Evolutionary conservation across 2,797 vertebrate species (phyloP).

Genomic region (Stomatorhinus walkeri): DNA sequence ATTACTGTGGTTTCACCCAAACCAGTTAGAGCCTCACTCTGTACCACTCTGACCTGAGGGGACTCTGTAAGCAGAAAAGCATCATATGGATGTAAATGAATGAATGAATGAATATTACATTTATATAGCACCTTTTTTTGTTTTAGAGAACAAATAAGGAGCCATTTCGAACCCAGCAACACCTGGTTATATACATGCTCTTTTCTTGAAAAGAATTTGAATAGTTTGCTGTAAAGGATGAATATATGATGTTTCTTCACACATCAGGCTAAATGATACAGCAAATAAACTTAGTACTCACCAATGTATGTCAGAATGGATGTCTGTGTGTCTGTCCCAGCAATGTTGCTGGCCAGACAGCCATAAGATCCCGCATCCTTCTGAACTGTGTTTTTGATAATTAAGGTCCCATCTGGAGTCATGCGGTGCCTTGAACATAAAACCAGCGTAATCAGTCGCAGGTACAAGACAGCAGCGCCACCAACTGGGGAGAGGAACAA

Average conservation of each 20-base stretch:
- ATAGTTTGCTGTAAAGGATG: conserved; percentile 28
- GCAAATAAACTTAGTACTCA: conserved; percentile 35
- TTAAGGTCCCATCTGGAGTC: conserved; percentile 73
- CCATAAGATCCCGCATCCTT: conserved; percentile 84
- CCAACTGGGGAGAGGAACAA: not conserved
- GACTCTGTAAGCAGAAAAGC: conserved; percentile 58
- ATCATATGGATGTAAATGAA: not conserved
- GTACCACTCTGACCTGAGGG: conserved; percentile 68
- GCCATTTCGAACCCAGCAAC: not conserved
- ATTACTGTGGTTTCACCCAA: conserved; percentile 76
- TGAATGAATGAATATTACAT: not conserved
- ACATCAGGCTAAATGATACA: not conserved
- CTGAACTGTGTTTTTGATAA: conserved; percentile 66
- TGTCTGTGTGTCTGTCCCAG: conserved; percentile 72
- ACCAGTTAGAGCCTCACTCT: conserved; percentile 75
- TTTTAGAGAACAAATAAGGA: not conserved
- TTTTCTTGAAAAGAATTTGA: not conserved
- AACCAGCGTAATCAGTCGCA: not conserved
- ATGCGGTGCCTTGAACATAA: conserved; percentile 66
- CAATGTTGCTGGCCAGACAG: conserved; percentile 84
- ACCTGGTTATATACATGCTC: not conserved
- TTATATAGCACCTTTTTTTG: not conserved
- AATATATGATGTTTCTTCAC: not conserved
- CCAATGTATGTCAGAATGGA: conserved; percentile 75
- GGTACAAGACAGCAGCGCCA: not conserved